Percentiles rank a stretch among this genome's conserved stretches.
These are phyloP conservation scores for Serilophus lunatus DNA, from an alignment of 2,113 vertebrate species.

Conservation along the genomic window DNA sequence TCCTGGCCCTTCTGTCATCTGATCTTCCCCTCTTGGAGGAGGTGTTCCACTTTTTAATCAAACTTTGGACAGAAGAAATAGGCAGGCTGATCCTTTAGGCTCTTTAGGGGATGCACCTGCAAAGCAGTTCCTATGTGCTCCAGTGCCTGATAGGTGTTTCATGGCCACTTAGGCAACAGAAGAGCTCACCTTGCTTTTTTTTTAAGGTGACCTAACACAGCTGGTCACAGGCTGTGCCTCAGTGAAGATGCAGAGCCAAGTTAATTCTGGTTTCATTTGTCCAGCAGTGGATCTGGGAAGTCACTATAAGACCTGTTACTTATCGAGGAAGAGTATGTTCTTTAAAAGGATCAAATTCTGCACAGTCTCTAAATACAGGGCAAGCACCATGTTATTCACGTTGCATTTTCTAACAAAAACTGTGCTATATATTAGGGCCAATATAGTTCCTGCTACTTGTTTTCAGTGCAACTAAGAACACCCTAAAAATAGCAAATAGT, in stretches of 20 bases:
- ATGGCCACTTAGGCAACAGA: not conserved
- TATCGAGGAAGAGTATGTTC: not conserved
- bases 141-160: not conserved
- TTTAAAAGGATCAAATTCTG: not conserved
- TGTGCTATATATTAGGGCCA: not conserved
- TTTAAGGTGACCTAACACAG: not conserved
- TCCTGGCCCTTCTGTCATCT: not conserved
- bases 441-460: not conserved
- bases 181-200: not conserved
- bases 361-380: not conserved
- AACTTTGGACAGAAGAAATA: not conserved
- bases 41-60: not conserved
- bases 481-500: constrained; percentile 47
- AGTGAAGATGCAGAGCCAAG: not conserved
- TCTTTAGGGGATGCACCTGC: not conserved
- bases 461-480: not conserved
- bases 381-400: not conserved
- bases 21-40: not conserved
- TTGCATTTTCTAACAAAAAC: not conserved
- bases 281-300: not conserved
- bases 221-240: not conserved
- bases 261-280: not conserved
- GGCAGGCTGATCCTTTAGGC: not conserved
- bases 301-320: not conserved
- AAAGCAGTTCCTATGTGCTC: not conserved